Evolutionary conservation across 2,113 vertebrate species (phyloP), one percentile per base, ranked within the genome.

Genomic region (Mohoua ochrocephala): DNA sequence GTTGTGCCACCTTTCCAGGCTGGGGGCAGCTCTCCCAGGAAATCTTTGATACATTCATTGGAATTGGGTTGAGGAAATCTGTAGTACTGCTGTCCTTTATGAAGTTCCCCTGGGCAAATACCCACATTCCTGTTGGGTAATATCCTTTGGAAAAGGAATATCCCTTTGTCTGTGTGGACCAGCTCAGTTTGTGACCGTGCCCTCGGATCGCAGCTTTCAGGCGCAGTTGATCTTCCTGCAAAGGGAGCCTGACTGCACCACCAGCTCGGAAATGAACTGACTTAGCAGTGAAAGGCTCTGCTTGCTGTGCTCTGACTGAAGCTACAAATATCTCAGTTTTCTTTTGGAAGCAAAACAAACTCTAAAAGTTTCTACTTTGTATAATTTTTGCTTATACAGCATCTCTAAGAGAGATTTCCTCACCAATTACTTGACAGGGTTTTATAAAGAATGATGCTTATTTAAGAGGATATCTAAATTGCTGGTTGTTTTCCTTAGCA

Each of bases 211-310:
- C 39, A 52, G 19, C 6, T 89, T 63, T 60, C 6, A 9, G 45
- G n/a, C 0, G 0, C 11, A 39, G 47, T 27, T 45, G 39, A 8
- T 60, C 14, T 53, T 41, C 39, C 78, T 41, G 47, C 3, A 5
- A 18, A 31, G 47, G 42, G n/a, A 79, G 22, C 39, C 52, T 67
- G 70, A 35, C 37, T 35, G n/a, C 44, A 27, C 8, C 45, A 53
- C 11, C 57, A 50, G 42, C 17, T 10, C 26, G n/a, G n/a, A 31
- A 74, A 63, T 33, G 3, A 22, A 7, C n/a, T 28, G 37, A 7
- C 4, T 35, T 26, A 22, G 27, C 37, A 44, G 5, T 7, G 42
- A 31, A 75, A 85, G 20, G 28, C 5, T 83, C 42, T 78, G 4
- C 37, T 54, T 82, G 20, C 52, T 57, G 28, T 1, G 27, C 37